Base-by-base conservation (phyloP, 1,140 invertebrate species). In the Pseudomyrmex flavicornis region DNA sequence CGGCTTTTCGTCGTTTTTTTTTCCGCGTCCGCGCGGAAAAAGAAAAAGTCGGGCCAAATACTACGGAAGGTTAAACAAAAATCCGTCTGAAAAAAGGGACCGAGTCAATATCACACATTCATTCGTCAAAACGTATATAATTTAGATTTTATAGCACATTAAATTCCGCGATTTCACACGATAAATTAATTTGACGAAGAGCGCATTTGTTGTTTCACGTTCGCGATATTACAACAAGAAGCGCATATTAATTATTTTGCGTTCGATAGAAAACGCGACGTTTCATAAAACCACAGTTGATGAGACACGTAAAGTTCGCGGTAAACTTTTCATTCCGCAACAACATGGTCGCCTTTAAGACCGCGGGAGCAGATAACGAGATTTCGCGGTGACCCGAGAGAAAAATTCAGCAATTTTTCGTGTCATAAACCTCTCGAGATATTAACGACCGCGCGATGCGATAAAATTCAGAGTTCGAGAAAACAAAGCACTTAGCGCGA, bases 371-470 rank as follows among this genome's bases (percentile, higher is more conserved):
- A 17, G 76, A 79, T 70, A 70, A 79, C 35, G 15, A 26, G 52
- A 70, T 35, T 70, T 48, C 69, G 35, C 17, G 26, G 20, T 13
- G 20, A 0, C 2, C 20, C 2, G 4, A 69, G 35, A 69, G 35
- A 35, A 35, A 35, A 59, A 70, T 69, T 44, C 35, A 12, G 13
- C 75, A 69, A 69, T 79, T 79, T 79, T 70, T 69, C 52, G 10
- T 17, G 65, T 48, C 76, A 10, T 79, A 79, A 79, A 79, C 46
- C 26, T 68, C 52, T 35, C 35, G 35, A 17, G 44, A 26, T 68
- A 68, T 20, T n/a, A 15, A 2, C 54, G 65, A 17, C 46, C 44
- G 58, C 22, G n/a, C 17, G n/a, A 2, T 22, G 58, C 59, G 26
- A 63, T 82, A 65, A 52, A 76, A 65, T 12, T 12, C 2, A 9